A percentile compares a stretch with the other conserved stretches of the same genome.
Evolutionary conservation across 1,140 invertebrate species (phyloP).

Genomic region (Ptiloglossa arizonensis): DNA sequence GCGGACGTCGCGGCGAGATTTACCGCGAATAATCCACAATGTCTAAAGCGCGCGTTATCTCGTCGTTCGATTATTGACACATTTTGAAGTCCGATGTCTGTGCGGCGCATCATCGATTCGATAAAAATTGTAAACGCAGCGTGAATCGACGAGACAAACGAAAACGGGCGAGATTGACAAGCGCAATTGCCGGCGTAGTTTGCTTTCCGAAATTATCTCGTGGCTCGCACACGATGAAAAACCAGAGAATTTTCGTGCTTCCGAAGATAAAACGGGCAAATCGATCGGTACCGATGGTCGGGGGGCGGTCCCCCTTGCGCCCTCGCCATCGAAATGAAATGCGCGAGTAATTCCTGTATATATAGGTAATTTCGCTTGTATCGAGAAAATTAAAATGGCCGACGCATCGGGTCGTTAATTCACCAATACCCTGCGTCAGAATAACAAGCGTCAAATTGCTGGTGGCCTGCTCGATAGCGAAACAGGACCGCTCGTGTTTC

Average conservation of each 20-base stretch:
- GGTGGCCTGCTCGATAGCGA: not conserved
- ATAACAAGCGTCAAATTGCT: constrained; percentile 65
- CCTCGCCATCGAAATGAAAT: constrained; percentile 41
- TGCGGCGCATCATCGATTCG: constrained; percentile 11
- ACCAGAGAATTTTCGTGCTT: constrained; percentile 38
- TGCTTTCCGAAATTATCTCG: constrained; percentile 37
- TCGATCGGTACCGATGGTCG: constrained; percentile 8
- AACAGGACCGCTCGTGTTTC: not conserved
- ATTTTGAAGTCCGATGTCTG: too few relatives aligned
- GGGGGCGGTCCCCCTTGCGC: not conserved
- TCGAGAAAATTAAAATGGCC: constrained; percentile 70
- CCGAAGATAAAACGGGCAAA: constrained; percentile 34
- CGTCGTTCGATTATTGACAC: too few relatives aligned
- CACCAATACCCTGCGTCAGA: constrained; percentile 57
- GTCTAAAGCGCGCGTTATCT: too few relatives aligned
- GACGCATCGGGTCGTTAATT: constrained; percentile 66
- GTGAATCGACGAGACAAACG: not conserved
- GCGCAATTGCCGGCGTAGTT: constrained; percentile 6
- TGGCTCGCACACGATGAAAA: constrained; percentile 25
- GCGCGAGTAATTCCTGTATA: constrained; percentile 47
- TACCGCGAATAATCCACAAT: too few relatives aligned
- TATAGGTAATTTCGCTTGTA: constrained; percentile 58
- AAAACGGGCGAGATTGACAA: constrained; percentile 1
- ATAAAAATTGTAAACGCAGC: not conserved
- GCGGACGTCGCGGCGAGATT: too few relatives aligned